phyloP scores from a whole-genome alignment of 1,140 invertebrate genomes.

The Portunus trituberculatus region DNA sequence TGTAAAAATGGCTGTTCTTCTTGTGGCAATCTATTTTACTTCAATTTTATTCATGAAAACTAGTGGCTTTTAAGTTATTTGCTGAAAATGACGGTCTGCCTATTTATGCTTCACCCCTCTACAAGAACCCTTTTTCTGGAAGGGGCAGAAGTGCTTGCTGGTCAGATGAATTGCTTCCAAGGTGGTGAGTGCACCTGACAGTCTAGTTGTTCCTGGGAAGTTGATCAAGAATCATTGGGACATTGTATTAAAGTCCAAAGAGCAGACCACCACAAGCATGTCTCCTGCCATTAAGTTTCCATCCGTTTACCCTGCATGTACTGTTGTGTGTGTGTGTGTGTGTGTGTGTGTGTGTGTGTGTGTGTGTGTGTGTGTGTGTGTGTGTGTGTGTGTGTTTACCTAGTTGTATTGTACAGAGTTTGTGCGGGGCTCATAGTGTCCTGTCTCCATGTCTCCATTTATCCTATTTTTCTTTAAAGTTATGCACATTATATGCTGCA shows the following conservation, averaged over 20 bases:
- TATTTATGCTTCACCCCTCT: neutral
- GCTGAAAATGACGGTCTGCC: neutral
- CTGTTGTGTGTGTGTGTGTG: neutral
- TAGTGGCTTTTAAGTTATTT: neutral
- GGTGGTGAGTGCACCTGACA: neutral
- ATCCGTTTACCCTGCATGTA: no score
- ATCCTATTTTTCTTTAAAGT: no score
- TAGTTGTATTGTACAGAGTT: no score
- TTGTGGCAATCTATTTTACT: neutral
- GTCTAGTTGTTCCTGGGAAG: neutral
- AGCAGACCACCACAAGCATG: conserved; percentile 10
- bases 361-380: no score
- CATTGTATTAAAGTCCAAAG: neutral
- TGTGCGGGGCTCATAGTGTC: no score
- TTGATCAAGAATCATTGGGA: neutral
- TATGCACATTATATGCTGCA: no score
- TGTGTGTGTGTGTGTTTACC: no score
- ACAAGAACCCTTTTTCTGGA: neutral
- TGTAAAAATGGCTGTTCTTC: neutral
- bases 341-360: neutral
- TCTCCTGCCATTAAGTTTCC: neutral
- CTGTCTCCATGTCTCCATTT: no score
- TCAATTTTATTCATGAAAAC: neutral
- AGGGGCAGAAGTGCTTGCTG: neutral
- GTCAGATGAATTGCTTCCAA: neutral